phyloP scores from a whole-genome alignment of 2,888 invertebrate genomes.

The Xylota sylvarum region DNA sequence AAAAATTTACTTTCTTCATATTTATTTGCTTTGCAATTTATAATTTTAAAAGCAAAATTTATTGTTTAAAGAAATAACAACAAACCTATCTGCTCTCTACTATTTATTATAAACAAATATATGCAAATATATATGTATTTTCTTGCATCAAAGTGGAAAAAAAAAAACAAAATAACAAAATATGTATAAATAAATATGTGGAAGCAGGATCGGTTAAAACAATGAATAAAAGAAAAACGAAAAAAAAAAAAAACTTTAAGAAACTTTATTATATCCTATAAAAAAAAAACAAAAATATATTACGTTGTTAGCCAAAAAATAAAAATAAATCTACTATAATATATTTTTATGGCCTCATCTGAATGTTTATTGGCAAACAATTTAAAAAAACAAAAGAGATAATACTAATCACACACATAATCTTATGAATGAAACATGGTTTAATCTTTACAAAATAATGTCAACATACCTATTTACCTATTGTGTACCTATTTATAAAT shows the following conservation, averaged over 20 bases:
- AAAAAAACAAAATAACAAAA: slow-evolving; percentile 61
- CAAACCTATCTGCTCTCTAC: slow-evolving; percentile 72
- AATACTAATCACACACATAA: slow-evolving; percentile 70
- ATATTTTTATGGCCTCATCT: slow-evolving; percentile 67
- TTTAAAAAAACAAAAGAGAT: slow-evolving; percentile 17
- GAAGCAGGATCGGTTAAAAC: slow-evolving; percentile 85
- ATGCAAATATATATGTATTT: slow-evolving; percentile 71
- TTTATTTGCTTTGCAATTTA: slow-evolving; percentile 7
- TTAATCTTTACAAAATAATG: slow-evolving; percentile 68
- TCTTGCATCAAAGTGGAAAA: slow-evolving; percentile 53
- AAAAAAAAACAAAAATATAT: slow-evolving; percentile 23
- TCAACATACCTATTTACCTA: slow-evolving; percentile 69
- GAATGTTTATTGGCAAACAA: slow-evolving; percentile 66
- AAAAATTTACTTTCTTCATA: slow-evolving; percentile 14
- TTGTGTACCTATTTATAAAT: slow-evolving; percentile 73
- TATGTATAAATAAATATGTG: slow-evolving; percentile 80
- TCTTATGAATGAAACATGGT: slow-evolving; percentile 77
- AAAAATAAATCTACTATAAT: slow-evolving; percentile 29
- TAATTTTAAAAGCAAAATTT: neutral
- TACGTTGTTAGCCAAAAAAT: slow-evolving; percentile 48
- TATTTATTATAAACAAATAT: slow-evolving; percentile 77
- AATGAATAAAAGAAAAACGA: slow-evolving; percentile 79
- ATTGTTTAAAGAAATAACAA: slow-evolving; percentile 64
- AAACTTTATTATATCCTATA: slow-evolving; percentile 45
- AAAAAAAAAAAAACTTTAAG: slow-evolving; percentile 50